Base-by-base conservation (phyloP, 1,140 invertebrate genomes). In the Anadara kagoshimensis region DNA sequence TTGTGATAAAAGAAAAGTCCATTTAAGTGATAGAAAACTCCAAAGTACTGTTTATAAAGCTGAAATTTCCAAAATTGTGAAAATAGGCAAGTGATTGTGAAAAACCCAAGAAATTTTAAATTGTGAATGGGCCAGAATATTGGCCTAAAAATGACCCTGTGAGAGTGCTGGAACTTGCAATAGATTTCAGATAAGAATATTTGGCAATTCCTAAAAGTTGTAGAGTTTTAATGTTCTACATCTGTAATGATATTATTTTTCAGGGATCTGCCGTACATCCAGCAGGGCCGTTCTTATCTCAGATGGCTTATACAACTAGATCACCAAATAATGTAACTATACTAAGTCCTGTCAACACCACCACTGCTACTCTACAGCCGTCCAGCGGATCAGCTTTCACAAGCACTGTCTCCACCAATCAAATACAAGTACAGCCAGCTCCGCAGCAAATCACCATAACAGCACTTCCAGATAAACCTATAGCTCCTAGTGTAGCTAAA, bases 221-320 rank as follows among this genome's bases (percentile, higher is more conserved):
- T 36, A 36, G 7, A 36, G 29, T 36, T 36, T 36, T 36, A 36
- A 36, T 36, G 2, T 36, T 36, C 29, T 49, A 49, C 47, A 49
- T n/a, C 14, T 49, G 2, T 56, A 56, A 11, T 56, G 4, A 3
- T 22, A 56, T 58, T 12, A n/a, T n/a, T 58, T 66, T 59, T 66
- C 62, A 76, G 65, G 73, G 73, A 14, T 63, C 73, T 12, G 29
- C 70, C 22, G 66, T 78, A 29, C 74, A 79, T 29, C 36, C 71
- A n/a, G 66, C 43, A 29, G 76, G 80, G 16, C 65, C 81, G 5
- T 80, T 81, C 18, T 73, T 85, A 41, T 76, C 81, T 22, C 84
- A 84, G 62, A 80, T 85, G 20, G 68, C 76, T 44, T 73, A 59
- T 68, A 54, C 79, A 43, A 69, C 74, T 44, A 65, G 36, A 5